Percentiles rank a stretch among this genome's conserved stretches.
Evolutionary conservation across 2,888 invertebrate species (phyloP).

Genomic region (Agelastica alni): DNA sequence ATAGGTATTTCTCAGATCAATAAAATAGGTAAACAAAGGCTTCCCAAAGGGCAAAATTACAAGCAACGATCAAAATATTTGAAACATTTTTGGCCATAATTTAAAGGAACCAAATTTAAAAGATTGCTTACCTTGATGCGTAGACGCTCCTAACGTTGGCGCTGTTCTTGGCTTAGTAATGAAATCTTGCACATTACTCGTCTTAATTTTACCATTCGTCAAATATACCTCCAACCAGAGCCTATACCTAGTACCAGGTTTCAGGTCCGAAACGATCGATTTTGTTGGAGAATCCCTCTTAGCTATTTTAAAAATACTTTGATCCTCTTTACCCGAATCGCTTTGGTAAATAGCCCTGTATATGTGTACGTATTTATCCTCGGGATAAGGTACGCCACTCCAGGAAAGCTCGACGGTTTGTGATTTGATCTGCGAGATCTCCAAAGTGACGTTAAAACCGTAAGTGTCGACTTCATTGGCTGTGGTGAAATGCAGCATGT

Average conservation of each 20-base stretch:
- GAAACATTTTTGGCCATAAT: too few relatives aligned
- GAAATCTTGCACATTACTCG: constrained; percentile 87
- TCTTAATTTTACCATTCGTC: constrained; percentile 87
- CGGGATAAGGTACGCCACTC: constrained; percentile 85
- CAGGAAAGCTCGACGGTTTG: constrained; percentile 79
- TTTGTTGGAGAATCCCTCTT: constrained; percentile 72
- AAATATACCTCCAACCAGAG: constrained; percentile 89
- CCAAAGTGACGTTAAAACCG: constrained; percentile 78
- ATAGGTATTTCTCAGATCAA: too few relatives aligned
- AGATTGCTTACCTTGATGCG: constrained; percentile 64
- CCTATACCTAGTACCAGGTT: constrained; percentile 82
- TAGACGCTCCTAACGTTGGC: constrained; percentile 55
- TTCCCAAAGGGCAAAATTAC: neutral
- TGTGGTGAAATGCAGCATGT: constrained; percentile 72
- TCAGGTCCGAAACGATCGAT: constrained; percentile 69
- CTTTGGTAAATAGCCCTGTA: constrained; percentile 83
- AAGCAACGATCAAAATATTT: neutral
- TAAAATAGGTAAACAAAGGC: neutral
- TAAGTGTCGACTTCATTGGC: constrained; percentile 77
- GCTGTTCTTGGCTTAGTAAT: constrained; percentile 76
- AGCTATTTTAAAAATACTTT: constrained; percentile 74
- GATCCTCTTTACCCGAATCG: constrained; percentile 73
- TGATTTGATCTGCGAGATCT: constrained; percentile 67
- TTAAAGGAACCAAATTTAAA: too few relatives aligned
- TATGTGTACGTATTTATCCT: constrained; percentile 88